These are phyloP conservation scores for Coelopa frigida DNA, from an alignment of 1,140 invertebrate genomes.

Conservation along the genomic window DNA sequence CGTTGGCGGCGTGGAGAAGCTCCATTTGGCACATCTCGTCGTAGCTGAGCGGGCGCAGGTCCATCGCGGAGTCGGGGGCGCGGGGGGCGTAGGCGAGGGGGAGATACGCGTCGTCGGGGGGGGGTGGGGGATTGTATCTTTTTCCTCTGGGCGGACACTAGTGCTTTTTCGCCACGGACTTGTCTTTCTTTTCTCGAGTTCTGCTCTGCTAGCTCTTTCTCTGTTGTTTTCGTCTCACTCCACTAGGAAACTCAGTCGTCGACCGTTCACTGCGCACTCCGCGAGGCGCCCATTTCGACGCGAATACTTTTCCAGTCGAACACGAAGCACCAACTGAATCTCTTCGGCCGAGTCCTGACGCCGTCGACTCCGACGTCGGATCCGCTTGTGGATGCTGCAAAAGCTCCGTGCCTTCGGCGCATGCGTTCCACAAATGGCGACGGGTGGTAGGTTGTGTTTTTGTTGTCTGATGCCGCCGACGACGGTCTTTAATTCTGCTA, in stretches of 20 bases:
- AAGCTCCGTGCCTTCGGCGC: no score
- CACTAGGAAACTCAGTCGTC: not conserved
- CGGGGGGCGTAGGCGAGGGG: no score
- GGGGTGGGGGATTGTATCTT: no score
- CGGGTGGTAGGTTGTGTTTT: no score
- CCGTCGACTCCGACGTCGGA: no score
- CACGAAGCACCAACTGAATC: not conserved
- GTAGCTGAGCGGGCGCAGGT: slow-evolving; percentile 36
- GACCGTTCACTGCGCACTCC: not conserved
- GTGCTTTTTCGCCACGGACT: not conserved
- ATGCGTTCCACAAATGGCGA: no score
- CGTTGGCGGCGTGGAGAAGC: slow-evolving; percentile 21
- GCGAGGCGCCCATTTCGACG: not conserved
- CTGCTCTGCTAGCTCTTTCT: not conserved
- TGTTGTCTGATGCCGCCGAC: no score
- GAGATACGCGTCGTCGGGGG: no score
- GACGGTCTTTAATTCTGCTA: no score
- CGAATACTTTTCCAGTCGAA: not conserved
- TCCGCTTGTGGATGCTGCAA: no score
- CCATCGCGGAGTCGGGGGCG: slow-evolving; percentile 26
- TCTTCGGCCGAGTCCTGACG: no score
- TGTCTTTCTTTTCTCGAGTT: not conserved
- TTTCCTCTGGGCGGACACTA: not conserved
- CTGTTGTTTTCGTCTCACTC: not conserved
- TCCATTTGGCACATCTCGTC: slow-evolving; percentile 43